Conservation (phyloP, 2,797 vertebrate species). For the Mycteria americana region DNA sequence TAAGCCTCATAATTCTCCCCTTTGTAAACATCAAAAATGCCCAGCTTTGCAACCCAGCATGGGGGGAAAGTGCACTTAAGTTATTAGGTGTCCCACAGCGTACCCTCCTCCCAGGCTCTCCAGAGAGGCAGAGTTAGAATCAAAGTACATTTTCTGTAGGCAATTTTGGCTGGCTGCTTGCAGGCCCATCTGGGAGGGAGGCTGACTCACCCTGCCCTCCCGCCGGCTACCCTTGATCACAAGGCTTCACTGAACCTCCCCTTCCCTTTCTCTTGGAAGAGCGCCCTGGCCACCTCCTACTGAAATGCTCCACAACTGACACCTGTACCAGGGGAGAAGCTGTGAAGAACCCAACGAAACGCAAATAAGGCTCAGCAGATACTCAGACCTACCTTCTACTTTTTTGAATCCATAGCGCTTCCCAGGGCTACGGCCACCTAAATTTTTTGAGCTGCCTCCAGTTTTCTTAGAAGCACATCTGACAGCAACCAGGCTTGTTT, state of each 20-base stretch:
- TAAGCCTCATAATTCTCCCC: background rate
- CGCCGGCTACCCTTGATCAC: background rate
- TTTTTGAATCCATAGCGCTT: conserved; percentile 87
- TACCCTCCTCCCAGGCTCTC: background rate
- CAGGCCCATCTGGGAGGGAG: fast-evolving
- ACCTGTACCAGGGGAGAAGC: fast-evolving
- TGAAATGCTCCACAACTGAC: background rate
- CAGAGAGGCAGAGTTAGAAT: background rate
- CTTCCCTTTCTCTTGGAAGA: background rate
- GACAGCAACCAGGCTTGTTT: conserved; percentile 56
- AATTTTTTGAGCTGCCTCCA: conserved; percentile 86
- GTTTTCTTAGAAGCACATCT: conserved; percentile 90
- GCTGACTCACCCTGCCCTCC: background rate
- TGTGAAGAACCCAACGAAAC: background rate
- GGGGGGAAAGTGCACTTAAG: background rate
- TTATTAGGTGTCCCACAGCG: background rate
- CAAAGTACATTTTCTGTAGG: background rate
- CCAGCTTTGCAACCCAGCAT: background rate
- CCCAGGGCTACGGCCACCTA: conserved; percentile 86
- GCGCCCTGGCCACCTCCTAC: background rate
- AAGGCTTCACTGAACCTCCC: background rate
- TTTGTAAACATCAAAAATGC: background rate
- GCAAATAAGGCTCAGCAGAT: background rate
- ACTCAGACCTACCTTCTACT: conserved; percentile 80
- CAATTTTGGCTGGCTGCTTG: background rate